These are phyloP conservation scores for Brachionus rubens DNA, from an alignment of 1,140 invertebrate genomes.

Conservation along the genomic window DNA sequence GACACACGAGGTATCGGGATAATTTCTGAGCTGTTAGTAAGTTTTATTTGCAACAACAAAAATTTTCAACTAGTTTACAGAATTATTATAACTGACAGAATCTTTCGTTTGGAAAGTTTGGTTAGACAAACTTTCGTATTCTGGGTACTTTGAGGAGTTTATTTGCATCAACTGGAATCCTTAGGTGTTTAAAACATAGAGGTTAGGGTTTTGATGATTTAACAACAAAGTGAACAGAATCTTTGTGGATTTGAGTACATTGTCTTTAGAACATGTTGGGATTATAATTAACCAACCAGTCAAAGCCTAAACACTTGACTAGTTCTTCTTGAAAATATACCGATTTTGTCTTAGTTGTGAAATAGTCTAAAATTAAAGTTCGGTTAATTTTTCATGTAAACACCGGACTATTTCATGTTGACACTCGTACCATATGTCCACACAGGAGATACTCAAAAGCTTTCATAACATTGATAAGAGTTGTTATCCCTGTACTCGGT, in stretches of 20 bases:
- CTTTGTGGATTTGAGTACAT: conserved; percentile 79
- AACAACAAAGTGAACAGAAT: conserved; percentile 78
- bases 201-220: conserved; percentile 64
- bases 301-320: conserved; percentile 80
- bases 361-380: conserved; percentile 65
- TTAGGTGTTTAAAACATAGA: not conserved
- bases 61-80: no score
- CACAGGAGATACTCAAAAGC: conserved; percentile 92
- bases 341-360: conserved; percentile 2
- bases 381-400: conserved; percentile 87
- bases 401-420: conserved; percentile 79
- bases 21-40: no score
- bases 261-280: conserved; percentile 78
- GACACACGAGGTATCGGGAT: no score
- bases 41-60: no score
- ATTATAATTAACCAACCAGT: conserved; percentile 90
- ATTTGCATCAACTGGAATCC: conserved; percentile 23
- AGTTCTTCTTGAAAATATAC: conserved; percentile 80
- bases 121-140: no score
- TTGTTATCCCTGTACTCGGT: conserved; percentile 63
- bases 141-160: not conserved
- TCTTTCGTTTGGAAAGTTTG: no score
- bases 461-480: conserved; percentile 88
- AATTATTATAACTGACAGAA: no score
- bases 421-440: conserved; percentile 72